Evolutionary conservation across 2,888 invertebrate genomes (phyloP), one percentile per base, ranked within the genome.

Genomic region (Conus canariensis): DNA sequence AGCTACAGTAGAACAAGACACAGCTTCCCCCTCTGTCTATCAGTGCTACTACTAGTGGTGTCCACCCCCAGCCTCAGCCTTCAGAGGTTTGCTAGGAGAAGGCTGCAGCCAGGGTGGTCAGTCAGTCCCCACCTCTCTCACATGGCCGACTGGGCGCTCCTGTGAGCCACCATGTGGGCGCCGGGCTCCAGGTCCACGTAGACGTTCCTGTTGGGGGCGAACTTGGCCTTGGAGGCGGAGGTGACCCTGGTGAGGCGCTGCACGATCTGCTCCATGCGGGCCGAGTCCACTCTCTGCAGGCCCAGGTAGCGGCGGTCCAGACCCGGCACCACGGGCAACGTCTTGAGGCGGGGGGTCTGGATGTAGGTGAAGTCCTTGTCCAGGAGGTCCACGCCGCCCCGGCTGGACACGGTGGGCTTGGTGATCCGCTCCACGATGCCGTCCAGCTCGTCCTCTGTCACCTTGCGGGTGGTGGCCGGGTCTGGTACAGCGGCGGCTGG

Each of bases 161-260:
- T n/a, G 56, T 30, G 85, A 8, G 22, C 45, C 25, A 91, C 91
- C 87, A 90, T 88, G 85, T 91, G 91, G 30, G 92, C 92, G 16
- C 91, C 91, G 8, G 91, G 91, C 16, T 90, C 90, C 19, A 45
- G 77, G 83, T 95, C 95, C 58, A 92, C 91, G 94, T 94, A 95
- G 0, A 94, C 94, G 91, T 95, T 94, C 0, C 92, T 93, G 90
- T 93, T 94, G 0, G 91, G 88, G 9, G 94, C 92, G 90, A 93
- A 94, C 88, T 94, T 94, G 25, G 94, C 94, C 67, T 93, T 93
- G 90, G 94, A 94, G 8, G 94, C 94, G 45, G 94, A 93, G 10
- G 95, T 95, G 74, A 95, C 93, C 25, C 93, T 91, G 9, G 93
- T 94, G 19, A 95, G 93, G 19, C 95, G 91, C 1, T 91, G 90